Evolutionary conservation across 2,888 invertebrate species (phyloP).

Genomic region (Ectemnius cavifrons): DNA sequence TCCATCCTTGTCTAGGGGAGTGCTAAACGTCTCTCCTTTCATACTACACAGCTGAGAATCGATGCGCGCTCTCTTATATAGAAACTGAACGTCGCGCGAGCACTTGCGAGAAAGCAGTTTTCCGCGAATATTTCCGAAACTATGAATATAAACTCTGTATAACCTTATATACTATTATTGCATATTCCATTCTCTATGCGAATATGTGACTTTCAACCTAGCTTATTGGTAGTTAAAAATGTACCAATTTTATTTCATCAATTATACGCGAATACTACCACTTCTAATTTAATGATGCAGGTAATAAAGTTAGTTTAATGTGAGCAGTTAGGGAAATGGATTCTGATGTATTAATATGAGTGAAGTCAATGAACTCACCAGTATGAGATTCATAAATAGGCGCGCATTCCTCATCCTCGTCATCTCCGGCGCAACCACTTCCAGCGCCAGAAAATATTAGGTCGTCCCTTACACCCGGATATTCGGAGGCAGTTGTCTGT

Average conservation of each 20-base stretch:
- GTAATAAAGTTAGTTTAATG: constrained; percentile 10
- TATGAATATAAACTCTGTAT: background rate
- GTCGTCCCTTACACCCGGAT: constrained; percentile 89
- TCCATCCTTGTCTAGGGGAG: constrained; percentile 92
- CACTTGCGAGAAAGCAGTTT: constrained; percentile 66
- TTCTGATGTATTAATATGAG: constrained; percentile 40
- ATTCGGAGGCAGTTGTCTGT: constrained; percentile 91
- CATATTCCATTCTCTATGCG: constrained; percentile 1
- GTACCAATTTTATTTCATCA: background rate
- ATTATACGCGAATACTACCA: background rate
- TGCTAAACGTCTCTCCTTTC: constrained; percentile 99
- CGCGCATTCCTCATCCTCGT: constrained; percentile 93
- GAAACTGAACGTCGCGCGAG: constrained; percentile 8
- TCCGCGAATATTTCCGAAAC: constrained; percentile 31
- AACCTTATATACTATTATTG: constrained; percentile 6
- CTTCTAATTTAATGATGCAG: background rate
- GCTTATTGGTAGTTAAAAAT: background rate
- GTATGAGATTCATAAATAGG: constrained; percentile 90
- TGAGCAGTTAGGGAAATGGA: constrained; percentile 8
- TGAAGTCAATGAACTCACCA: constrained; percentile 79
- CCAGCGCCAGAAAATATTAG: constrained; percentile 95
- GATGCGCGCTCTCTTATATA: constrained; percentile 68
- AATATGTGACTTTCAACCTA: background rate
- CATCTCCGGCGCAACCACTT: constrained; percentile 93
- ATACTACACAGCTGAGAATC: constrained; percentile 87